A percentile compares a stretch with the other conserved stretches of the same genome.
phyloP scores from a whole-genome alignment of 1,140 invertebrate genomes.

The Drosophila grimshawi region DNA sequence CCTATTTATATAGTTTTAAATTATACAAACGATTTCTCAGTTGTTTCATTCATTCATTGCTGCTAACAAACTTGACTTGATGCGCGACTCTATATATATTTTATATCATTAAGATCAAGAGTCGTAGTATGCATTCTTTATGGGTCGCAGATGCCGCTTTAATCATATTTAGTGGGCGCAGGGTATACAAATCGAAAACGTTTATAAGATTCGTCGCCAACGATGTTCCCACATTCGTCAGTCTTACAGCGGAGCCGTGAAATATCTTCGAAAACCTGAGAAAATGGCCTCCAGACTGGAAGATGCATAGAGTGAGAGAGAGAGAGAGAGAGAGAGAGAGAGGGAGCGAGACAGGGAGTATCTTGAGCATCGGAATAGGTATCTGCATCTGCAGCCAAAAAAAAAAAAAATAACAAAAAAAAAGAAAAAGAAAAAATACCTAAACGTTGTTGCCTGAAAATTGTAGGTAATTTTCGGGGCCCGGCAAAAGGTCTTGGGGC shows the following conservation, averaged over 20 bases:
- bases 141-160: not conserved
- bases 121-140: too few species aligned
- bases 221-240: slow-evolving; percentile 72
- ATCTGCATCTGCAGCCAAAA: slow-evolving; percentile 19
- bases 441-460: slow-evolving; percentile 61
- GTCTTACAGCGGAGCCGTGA: slow-evolving; percentile 18
- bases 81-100: too few species aligned
- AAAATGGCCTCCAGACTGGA: slow-evolving; percentile 57
- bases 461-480: slow-evolving; percentile 67
- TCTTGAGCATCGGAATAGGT: not conserved
- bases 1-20: too few species aligned
- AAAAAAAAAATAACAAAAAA: slow-evolving; percentile 31
- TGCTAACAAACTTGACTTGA: too few species aligned
- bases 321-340: not conserved
- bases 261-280: slow-evolving; percentile 43
- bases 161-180: not conserved
- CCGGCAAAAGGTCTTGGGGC: slow-evolving; percentile 15
- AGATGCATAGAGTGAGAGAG: not conserved
- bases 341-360: not conserved
- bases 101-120: too few species aligned
- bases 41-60: too few species aligned
- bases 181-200: slow-evolving; percentile 42
- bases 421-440: slow-evolving; percentile 23
- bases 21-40: too few species aligned
- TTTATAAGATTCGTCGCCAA: slow-evolving; percentile 49